Evolutionary conservation across 1,140 invertebrate species (phyloP).

Genomic region (Cephus cinctus): DNA sequence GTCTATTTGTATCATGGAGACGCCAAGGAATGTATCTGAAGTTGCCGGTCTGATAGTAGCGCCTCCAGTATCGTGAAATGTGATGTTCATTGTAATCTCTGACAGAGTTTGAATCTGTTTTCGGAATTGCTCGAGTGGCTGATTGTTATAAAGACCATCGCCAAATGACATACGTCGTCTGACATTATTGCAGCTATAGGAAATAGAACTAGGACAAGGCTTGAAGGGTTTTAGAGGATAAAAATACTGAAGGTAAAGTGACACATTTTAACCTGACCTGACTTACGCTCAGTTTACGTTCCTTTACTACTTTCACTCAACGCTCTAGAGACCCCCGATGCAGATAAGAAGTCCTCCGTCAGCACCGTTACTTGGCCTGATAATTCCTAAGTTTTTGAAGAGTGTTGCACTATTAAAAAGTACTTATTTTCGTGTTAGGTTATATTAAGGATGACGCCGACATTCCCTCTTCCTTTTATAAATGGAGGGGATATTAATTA

Average conservation of each 20-base stretch:
- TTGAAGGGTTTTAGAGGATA: neutral
- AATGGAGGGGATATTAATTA: conserved; percentile 34
- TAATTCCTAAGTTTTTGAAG: neutral
- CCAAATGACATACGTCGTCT: too few species aligned
- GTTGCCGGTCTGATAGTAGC: too few species aligned
- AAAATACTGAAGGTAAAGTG: too few species aligned
- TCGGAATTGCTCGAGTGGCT: conserved; percentile 1
- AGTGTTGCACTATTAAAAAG: neutral
- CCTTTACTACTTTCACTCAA: conserved; percentile 17
- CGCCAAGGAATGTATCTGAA: too few species aligned
- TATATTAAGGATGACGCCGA: conserved; percentile 28
- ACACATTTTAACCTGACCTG: conserved; percentile 6
- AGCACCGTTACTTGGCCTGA: neutral
- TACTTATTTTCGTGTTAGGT: conserved; percentile 22
- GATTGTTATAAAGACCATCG: too few species aligned
- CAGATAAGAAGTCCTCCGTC: neutral
- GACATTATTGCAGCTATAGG: neutral
- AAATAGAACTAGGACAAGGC: neutral
- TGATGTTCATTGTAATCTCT: conserved; percentile 23
- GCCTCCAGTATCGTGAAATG: too few species aligned
- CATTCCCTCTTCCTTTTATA: conserved; percentile 25
- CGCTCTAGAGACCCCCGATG: conserved; percentile 1
- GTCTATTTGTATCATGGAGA: too few species aligned
- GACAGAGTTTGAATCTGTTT: conserved; percentile 31
- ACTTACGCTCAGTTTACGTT: conserved; percentile 18